Conservation (phyloP, 2,888 invertebrate genomes). For the Labia minor region DNA sequence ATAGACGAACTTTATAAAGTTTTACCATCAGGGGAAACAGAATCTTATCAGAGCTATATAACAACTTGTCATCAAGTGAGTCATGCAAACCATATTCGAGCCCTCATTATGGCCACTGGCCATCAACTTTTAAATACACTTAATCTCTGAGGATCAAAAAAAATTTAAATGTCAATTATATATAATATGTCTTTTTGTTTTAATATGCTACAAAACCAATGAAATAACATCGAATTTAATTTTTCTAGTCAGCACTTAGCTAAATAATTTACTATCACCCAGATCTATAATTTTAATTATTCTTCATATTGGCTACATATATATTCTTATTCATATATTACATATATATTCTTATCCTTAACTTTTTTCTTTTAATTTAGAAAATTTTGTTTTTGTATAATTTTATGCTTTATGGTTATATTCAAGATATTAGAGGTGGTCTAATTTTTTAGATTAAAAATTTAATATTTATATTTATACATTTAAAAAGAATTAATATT, state of each 20-base stretch:
- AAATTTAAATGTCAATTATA: not conserved
- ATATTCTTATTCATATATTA: too few species aligned
- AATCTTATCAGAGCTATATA: constrained; percentile 36
- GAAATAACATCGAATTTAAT: not conserved
- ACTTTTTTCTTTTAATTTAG: too few species aligned
- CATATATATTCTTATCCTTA: too few species aligned
- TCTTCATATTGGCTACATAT: too few species aligned
- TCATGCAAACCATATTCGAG: constrained; percentile 48
- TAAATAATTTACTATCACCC: not conserved
- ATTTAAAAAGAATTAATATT: too few species aligned
- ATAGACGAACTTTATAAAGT: constrained; percentile 38
- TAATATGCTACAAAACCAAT: not conserved
- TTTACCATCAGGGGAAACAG: constrained; percentile 36
- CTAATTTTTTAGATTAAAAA: too few species aligned
- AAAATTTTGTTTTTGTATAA: too few species aligned
- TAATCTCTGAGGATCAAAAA: constrained; percentile 21
- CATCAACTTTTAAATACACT: constrained; percentile 38
- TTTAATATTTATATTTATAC: too few species aligned
- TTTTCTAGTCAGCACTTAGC: not conserved
- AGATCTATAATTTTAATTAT: too few species aligned
- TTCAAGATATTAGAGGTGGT: too few species aligned
- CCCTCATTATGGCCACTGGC: constrained; percentile 49
- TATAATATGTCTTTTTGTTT: not conserved
- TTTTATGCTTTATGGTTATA: too few species aligned
- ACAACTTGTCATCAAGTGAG: constrained; percentile 45